Evolutionary conservation across 2,888 invertebrate species (phyloP).

Genomic region (Chymomyza procnemis): DNA sequence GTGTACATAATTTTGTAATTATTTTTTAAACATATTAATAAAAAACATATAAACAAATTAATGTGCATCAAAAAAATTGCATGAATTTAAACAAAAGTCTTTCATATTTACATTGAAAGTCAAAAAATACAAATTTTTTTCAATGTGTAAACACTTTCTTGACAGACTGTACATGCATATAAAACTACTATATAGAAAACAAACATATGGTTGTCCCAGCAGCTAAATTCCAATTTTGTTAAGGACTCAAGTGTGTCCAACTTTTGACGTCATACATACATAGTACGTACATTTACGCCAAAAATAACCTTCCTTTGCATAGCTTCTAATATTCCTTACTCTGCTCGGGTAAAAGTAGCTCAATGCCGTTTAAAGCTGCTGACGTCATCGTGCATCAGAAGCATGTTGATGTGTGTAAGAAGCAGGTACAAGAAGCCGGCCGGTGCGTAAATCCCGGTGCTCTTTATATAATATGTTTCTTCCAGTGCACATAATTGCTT

Average conservation of each 20-base stretch:
- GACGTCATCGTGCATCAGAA: slow-evolving; percentile 44
- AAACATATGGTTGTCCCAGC: neutral
- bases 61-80: too few species aligned
- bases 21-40: too few species aligned
- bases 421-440: neutral
- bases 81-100: too few species aligned
- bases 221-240: neutral
- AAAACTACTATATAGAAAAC: too few species aligned
- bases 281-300: neutral
- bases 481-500: neutral
- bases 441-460: neutral
- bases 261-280: too few species aligned
- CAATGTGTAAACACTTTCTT: too few species aligned
- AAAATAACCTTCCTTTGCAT: slow-evolving; percentile 9
- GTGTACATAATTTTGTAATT: too few species aligned
- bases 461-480: neutral
- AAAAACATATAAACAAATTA: too few species aligned
- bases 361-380: slow-evolving; percentile 53
- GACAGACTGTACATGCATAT: too few species aligned
- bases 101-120: too few species aligned
- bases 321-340: neutral
- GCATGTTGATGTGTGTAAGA: slow-evolving; percentile 41
- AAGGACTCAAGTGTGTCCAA: neutral
- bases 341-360: slow-evolving; percentile 45
- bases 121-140: too few species aligned